A percentile compares a stretch with the other conserved stretches of the same genome.
Evolutionary conservation across 2,113 vertebrate species (phyloP).

Genomic region (Gadus macrocephalus): DNA sequence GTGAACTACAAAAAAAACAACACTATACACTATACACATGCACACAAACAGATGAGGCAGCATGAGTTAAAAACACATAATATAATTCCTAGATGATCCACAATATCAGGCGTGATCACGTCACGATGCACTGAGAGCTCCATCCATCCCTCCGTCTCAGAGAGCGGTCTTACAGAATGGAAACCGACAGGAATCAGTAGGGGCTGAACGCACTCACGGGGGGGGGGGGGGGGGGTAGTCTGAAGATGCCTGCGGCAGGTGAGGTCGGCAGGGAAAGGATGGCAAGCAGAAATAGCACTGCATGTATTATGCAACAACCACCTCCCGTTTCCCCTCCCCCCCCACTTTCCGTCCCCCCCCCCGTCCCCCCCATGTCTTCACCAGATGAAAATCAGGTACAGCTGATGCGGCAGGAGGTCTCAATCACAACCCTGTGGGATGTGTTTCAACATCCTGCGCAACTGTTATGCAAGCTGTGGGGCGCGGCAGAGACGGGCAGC

Average conservation of each 20-base stretch:
- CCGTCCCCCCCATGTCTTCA: constrained; percentile 10
- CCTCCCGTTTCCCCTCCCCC: too few relatives aligned
- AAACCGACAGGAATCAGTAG: neutral
- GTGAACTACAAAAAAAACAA: too few relatives aligned
- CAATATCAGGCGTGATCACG: neutral
- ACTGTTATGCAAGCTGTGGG: constrained; percentile 30
- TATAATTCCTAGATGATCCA: too few relatives aligned
- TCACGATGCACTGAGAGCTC: neutral
- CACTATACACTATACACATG: too few relatives aligned
- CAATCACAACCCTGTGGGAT: constrained; percentile 9
- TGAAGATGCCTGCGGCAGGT: constrained; percentile 26
- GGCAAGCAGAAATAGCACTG: constrained; percentile 55
- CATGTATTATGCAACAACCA: constrained; percentile 59
- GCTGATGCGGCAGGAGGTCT: constrained; percentile 22
- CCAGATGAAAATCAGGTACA: constrained; percentile 49
- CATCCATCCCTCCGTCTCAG: neutral
- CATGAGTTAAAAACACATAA: neutral
- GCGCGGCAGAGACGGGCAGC: constrained; percentile 8
- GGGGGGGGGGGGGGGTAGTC: constrained; percentile 20
- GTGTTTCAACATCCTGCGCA: constrained; percentile 31
- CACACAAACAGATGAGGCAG: too few relatives aligned
- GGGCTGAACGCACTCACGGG: constrained; percentile 21
- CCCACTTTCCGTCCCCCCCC: too few relatives aligned
- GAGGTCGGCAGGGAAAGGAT: constrained; percentile 19
- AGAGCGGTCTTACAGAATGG: constrained; percentile 2